Evolutionary conservation across 92 coral and sea anemone genomes (phyloP), one percentile per base, ranked within the genome.

Genomic region (Heteractis magnifica): DNA sequence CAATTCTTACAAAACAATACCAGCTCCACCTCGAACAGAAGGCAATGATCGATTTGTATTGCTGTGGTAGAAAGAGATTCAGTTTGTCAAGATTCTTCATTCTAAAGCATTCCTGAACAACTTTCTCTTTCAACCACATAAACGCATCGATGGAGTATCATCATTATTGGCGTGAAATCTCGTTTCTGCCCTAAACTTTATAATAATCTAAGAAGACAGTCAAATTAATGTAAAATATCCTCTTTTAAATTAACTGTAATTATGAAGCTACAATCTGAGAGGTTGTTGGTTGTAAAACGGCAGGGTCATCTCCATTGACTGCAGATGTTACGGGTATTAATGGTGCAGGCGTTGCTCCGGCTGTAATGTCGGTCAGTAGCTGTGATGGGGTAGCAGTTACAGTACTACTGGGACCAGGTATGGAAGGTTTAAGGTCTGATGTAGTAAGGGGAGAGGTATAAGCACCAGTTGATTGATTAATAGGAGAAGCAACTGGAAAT

Each of bases 321-420:
- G 81, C 58, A 23, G 79, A 51, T 4, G 72, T 56, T 4, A 72
- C 79, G 8, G 94, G 92, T 49, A 88, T 79, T 52, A 91, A 41
- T 26, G 97, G 91, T 16, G 98, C 88, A 6, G 96, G 99, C 9
- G 91, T 92, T 21, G 99, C 99, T 1, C 99, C 99, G 6, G 94
- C 98, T 0, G 99, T 97, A 72, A 97, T 97, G 78, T 97, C 99
- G 0, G 89, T 91, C 56, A 89, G 79, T 53, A 97, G 87, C 0
- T 98, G 99, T 9, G 97, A 13, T 58, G 99, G 93, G 4, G 90
- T 97, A 11, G 99, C 97, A 10, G 94, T 94, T 53, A 96, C 90
- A 44, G 98, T 97, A 68, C 88, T 62, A 62, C 70, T 62, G 7
- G 13, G 62, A 15, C 88, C 79, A 18, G 59, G 81, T 19, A 51